Conservation (phyloP, 2,797 vertebrate genomes). For the Alfaro cultratus region DNA sequence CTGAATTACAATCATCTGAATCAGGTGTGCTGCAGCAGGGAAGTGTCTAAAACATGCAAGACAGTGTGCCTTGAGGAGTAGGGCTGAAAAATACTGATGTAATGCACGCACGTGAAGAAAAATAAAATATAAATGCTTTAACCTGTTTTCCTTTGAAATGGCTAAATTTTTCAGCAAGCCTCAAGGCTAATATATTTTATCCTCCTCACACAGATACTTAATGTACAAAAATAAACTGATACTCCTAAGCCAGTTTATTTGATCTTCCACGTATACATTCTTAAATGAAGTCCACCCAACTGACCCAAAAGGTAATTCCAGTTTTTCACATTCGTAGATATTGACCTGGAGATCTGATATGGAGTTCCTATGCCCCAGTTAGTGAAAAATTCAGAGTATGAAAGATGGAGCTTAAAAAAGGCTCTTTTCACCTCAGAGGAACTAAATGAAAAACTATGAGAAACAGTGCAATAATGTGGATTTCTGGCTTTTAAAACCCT, state of each 20-base stretch:
- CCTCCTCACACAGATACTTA: constrained; percentile 8
- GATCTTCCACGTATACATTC: constrained; percentile 27
- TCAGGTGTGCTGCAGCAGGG: too few relatives aligned
- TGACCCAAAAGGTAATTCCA: constrained; percentile 67
- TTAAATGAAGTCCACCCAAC: constrained; percentile 50
- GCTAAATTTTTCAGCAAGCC: constrained; percentile 29
- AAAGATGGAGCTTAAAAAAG: constrained; percentile 61
- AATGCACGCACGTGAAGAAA: background rate
- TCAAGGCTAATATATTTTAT: constrained; percentile 26
- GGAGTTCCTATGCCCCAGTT: constrained; percentile 54
- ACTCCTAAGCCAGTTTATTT: constrained; percentile 20
- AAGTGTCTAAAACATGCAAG: too few relatives aligned
- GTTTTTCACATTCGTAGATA: constrained; percentile 74
- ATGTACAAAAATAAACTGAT: constrained; percentile 23
- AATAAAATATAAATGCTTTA: constrained; percentile 5
- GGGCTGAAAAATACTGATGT: too few relatives aligned
- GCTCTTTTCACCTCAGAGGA: constrained; percentile 42
- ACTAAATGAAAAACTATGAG: constrained; percentile 43
- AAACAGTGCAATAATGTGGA: constrained; percentile 34
- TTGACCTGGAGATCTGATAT: constrained; percentile 63
- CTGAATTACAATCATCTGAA: too few relatives aligned
- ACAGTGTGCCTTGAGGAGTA: too few relatives aligned
- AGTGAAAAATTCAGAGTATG: constrained; percentile 51
- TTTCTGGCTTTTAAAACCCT: constrained; percentile 40
- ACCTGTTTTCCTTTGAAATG: constrained; percentile 23